A percentile compares a stretch with the other conserved stretches of the same genome.
Conservation (phyloP, 2,797 vertebrate genomes). For the Bovichtus diacanthus region DNA sequence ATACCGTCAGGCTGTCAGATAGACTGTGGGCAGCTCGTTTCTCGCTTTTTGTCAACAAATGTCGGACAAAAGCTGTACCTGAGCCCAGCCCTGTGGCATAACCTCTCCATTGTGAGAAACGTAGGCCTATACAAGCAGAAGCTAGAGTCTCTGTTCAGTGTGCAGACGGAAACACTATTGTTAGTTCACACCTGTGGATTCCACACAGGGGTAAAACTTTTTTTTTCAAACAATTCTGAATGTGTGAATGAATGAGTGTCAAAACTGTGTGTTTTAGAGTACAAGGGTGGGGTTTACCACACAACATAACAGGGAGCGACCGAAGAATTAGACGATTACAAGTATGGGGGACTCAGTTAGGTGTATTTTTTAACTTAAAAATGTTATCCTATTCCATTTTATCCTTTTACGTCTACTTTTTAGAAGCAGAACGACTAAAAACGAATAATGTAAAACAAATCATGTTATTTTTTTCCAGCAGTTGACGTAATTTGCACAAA, state of each 20-base stretch:
- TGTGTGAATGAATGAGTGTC: neutral
- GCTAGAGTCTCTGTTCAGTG: constrained; percentile 48
- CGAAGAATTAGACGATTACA: too few species aligned
- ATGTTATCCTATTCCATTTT: neutral
- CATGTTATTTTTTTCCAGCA: neutral
- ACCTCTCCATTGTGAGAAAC: constrained; percentile 68
- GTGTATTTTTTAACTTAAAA: too few species aligned
- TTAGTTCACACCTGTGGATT: constrained; percentile 71
- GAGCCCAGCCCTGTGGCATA: constrained; percentile 73
- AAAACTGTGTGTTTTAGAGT: constrained; percentile 12
- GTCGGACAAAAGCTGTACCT: constrained; percentile 68
- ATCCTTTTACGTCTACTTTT: neutral
- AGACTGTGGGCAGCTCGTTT: constrained; percentile 41
- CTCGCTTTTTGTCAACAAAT: constrained; percentile 66
- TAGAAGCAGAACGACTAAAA: too few species aligned
- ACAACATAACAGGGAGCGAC: neutral
- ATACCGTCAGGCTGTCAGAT: constrained; percentile 55
- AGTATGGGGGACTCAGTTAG: too few species aligned
- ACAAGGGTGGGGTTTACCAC: constrained; percentile 22
- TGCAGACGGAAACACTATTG: constrained; percentile 60
- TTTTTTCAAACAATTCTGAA: constrained; percentile 29
- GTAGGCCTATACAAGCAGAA: constrained; percentile 59
- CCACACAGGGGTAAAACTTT: constrained; percentile 42
- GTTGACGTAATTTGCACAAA: neutral
- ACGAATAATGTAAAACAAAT: neutral